phyloP scores from a whole-genome alignment of 2,888 invertebrate species.

The Caenorhabditis drosophilae region DNA sequence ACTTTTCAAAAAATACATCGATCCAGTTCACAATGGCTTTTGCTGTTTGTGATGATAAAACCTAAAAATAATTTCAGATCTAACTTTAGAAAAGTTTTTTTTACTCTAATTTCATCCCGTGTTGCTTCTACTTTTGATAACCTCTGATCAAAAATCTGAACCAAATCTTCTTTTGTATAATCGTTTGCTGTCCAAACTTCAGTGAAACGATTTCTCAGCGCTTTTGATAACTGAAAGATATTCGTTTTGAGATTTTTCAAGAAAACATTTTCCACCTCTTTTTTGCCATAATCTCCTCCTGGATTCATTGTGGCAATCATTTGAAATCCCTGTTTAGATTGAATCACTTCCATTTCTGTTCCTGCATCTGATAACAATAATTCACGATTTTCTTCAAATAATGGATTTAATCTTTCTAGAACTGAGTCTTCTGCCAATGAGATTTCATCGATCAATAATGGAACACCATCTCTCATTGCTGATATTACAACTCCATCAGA shows the following conservation, averaged over 20 bases:
- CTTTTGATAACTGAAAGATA: conserved; percentile 81
- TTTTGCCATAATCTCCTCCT: conserved; percentile 98
- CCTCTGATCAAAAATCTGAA: conserved; percentile 77
- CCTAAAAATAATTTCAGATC: not conserved
- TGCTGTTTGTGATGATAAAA: conserved; percentile 31
- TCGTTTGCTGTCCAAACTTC: conserved; percentile 93
- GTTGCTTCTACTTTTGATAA: conserved; percentile 30
- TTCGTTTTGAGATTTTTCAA: not conserved
- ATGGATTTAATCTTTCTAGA: conserved; percentile 91
- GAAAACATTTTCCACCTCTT: conserved; percentile 76
- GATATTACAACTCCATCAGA: conserved; percentile 90
- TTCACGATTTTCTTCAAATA: conserved; percentile 86
- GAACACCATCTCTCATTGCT: conserved; percentile 85
- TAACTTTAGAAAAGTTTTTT: not conserved
- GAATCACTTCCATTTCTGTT: conserved; percentile 71
- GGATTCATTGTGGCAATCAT: conserved; percentile 99
- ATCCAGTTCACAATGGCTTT: conserved; percentile 48
- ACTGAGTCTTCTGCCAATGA: conserved; percentile 85
- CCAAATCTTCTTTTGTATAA: conserved; percentile 78
- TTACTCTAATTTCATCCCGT: conserved; percentile 19
- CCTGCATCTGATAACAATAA: conserved; percentile 90
- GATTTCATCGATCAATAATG: conserved; percentile 96
- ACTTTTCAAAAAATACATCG: conserved; percentile 47
- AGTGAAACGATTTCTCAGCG: conserved; percentile 93
- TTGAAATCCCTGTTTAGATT: conserved; percentile 79